phyloP scores from a whole-genome alignment of 2,888 invertebrate genomes.

The Clistopyga incitator region DNA sequence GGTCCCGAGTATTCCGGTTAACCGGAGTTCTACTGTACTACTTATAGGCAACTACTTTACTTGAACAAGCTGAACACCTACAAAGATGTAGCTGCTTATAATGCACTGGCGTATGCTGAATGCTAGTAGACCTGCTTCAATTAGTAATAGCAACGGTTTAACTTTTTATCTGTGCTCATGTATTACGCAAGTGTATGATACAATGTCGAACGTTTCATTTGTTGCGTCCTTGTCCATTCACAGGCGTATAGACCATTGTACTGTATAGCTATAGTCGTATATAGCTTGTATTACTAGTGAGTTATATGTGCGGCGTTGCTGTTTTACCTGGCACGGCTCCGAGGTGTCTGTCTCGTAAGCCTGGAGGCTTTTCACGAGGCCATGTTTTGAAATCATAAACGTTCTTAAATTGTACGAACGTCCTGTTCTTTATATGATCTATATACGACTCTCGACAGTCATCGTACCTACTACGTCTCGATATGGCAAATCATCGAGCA shows the following conservation, averaged over 20 bases:
- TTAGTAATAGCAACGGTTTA: constrained; percentile 35
- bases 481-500: not conserved
- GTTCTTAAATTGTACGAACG: constrained; percentile 62
- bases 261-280: not conserved
- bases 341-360: constrained; percentile 59
- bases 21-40: no score
- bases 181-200: constrained; percentile 69
- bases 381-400: constrained; percentile 65
- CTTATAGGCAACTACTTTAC: no score
- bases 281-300: constrained; percentile 10
- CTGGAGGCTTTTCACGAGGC: constrained; percentile 66
- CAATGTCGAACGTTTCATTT: constrained; percentile 71
- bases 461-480: not conserved
- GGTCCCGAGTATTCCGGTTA: no score
- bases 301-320: not conserved
- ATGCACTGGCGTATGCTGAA: constrained; percentile 37
- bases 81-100: constrained; percentile 16
- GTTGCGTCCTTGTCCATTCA: constrained; percentile 73
- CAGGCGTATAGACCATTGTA: constrained; percentile 21
- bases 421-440: constrained; percentile 63
- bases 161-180: constrained; percentile 72
- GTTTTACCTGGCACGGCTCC: constrained; percentile 34
- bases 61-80: no score
- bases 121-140: constrained; percentile 31
- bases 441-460: not conserved